These are phyloP conservation scores for Agraylea sexmaculata DNA, from an alignment of 1,140 invertebrate genomes.

Conservation along the genomic window DNA sequence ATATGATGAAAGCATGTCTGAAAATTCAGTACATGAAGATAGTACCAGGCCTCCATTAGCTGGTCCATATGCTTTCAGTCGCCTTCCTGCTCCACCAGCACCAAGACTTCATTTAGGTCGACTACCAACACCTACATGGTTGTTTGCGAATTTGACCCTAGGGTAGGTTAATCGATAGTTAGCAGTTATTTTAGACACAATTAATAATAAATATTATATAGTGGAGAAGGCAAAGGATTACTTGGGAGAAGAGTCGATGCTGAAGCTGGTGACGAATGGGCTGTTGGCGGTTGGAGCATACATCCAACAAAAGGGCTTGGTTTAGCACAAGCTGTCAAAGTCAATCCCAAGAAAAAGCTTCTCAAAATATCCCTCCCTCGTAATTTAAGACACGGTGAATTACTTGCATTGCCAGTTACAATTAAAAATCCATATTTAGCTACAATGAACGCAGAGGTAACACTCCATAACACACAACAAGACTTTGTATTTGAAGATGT, in stretches of 20 bases:
- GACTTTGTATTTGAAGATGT: conserved; percentile 67
- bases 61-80: conserved; percentile 82
- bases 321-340: conserved; percentile 59
- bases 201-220: conserved; percentile 9
- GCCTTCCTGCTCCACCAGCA: conserved; percentile 66
- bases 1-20: no score
- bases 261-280: conserved; percentile 82
- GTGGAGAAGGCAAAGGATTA: conserved; percentile 12
- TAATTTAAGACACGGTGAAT: conserved; percentile 81
- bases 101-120: conserved; percentile 68
- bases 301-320: conserved; percentile 75
- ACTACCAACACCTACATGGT: conserved; percentile 66
- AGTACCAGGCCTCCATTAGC: conserved; percentile 67
- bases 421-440: conserved; percentile 76
- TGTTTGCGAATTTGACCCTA: conserved; percentile 71
- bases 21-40: conserved; percentile 35
- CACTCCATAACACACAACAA: conserved; percentile 67
- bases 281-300: conserved; percentile 84
- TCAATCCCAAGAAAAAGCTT: conserved; percentile 38
- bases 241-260: conserved; percentile 13
- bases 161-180: no score
- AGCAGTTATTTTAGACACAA: not conserved
- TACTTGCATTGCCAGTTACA: conserved; percentile 78
- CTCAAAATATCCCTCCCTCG: conserved; percentile 65
- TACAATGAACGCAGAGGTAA: conserved; percentile 65